phyloP scores from a whole-genome alignment of 1,140 invertebrate species.

The Ectropis grisescens region DNA sequence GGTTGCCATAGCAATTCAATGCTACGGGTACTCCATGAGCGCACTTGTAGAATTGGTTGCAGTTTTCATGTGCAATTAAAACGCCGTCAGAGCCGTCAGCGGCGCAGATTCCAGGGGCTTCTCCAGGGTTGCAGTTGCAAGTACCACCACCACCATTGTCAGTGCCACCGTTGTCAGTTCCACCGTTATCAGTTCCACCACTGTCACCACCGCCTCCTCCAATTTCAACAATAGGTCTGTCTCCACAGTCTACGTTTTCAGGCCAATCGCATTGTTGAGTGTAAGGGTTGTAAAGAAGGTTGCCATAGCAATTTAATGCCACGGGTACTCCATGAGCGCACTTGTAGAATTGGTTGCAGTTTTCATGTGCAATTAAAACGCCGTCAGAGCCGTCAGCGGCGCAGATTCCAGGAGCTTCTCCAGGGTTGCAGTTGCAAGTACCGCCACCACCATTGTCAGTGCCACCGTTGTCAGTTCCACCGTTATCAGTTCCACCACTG shows the following conservation, averaged over 20 bases:
- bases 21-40: slow-evolving; percentile 10
- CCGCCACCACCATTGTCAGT: neutral
- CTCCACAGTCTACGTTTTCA: slow-evolving; percentile 49
- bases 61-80: slow-evolving; percentile 16
- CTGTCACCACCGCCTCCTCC: slow-evolving; percentile 1
- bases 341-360: slow-evolving; percentile 25
- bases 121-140: slow-evolving; percentile 11
- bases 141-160: neutral
- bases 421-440: slow-evolving; percentile 10
- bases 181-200: slow-evolving; percentile 1
- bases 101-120: slow-evolving; percentile 12
- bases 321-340: slow-evolving; percentile 17
- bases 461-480: neutral
- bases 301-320: slow-evolving; percentile 44
- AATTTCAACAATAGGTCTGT: slow-evolving; percentile 3
- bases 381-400: slow-evolving; percentile 8
- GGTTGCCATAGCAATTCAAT: slow-evolving; percentile 5
- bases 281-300: slow-evolving; percentile 70
- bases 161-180: neutral
- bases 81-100: slow-evolving; percentile 7
- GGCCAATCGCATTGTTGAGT: slow-evolving; percentile 72
- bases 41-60: slow-evolving; percentile 22
- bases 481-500: neutral
- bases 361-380: slow-evolving; percentile 16
- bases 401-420: slow-evolving; percentile 13